These are phyloP conservation scores for Trichacis sp. DNA, from an alignment of 2,888 invertebrate species.

Conservation along the genomic window DNA sequence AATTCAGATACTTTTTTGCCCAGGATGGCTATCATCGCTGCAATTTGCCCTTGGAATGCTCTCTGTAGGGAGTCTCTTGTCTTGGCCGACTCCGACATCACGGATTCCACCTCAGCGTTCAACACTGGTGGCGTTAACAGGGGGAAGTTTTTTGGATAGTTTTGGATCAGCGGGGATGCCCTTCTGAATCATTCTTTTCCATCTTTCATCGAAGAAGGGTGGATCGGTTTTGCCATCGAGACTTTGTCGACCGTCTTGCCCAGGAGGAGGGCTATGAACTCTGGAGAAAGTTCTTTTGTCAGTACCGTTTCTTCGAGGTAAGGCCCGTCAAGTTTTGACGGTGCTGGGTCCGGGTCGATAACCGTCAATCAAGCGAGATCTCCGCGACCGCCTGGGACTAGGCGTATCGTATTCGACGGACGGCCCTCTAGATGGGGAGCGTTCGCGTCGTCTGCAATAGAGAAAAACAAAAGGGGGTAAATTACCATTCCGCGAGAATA, in stretches of 20 bases:
- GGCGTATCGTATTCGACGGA: too few relatives aligned
- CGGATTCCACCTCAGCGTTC: too few relatives aligned
- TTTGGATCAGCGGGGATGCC: constrained; percentile 6
- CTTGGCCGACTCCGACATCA: constrained; percentile 10
- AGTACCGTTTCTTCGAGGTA: too few relatives aligned
- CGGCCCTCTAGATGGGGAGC: too few relatives aligned
- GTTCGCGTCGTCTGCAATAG: too few relatives aligned
- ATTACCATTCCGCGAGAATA: too few relatives aligned
- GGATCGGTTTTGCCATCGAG: background rate
- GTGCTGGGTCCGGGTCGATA: too few relatives aligned
- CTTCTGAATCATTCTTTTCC: background rate
- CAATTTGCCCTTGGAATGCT: constrained; percentile 10
- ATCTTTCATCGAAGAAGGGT: background rate
- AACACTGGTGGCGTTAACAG: background rate
- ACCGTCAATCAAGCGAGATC: too few relatives aligned
- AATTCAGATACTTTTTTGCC: background rate
- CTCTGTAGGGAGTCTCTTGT: too few relatives aligned
- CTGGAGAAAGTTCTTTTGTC: background rate
- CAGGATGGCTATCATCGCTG: background rate
- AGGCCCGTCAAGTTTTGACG: too few relatives aligned
- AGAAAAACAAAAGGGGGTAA: too few relatives aligned
- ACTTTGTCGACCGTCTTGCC: background rate
- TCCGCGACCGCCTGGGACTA: too few relatives aligned
- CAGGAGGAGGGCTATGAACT: background rate
- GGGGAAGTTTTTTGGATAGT: constrained; percentile 5